Evolutionary conservation across 1,140 invertebrate species (phyloP).

Genomic region (Dendrolimus punctatus): DNA sequence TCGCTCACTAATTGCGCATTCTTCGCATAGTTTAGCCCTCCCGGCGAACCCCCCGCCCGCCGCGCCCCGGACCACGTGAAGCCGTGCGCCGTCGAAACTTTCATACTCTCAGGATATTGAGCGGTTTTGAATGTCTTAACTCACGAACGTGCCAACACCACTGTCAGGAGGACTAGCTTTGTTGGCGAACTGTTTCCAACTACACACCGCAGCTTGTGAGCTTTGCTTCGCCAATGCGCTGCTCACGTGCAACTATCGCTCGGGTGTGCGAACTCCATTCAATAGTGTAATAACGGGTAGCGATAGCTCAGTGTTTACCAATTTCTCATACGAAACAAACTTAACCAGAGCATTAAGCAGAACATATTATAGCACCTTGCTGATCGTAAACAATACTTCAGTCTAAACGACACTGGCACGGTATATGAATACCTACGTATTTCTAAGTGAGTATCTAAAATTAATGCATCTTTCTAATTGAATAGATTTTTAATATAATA

Average conservation of each 20-base stretch:
- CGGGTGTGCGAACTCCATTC: background rate
- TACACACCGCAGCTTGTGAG: conserved; percentile 31
- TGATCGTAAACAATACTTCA: too few species aligned
- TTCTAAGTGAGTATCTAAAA: too few species aligned
- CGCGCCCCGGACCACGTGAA: conserved; percentile 63
- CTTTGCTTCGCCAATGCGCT: conserved; percentile 9
- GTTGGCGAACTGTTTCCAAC: conserved; percentile 54
- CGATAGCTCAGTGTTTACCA: background rate
- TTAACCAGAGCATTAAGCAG: too few species aligned
- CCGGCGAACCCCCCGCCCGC: conserved; percentile 57
- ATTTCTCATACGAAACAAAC: too few species aligned
- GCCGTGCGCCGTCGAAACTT: conserved; percentile 67
- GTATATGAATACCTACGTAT: too few species aligned
- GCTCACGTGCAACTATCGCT: background rate
- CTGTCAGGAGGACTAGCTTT: conserved; percentile 39
- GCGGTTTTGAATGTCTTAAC: conserved; percentile 72
- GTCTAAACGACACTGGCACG: too few species aligned
- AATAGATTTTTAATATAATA: too few species aligned
- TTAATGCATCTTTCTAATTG: too few species aligned
- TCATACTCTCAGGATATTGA: conserved; percentile 69
- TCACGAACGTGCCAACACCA: conserved; percentile 58
- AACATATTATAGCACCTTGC: too few species aligned
- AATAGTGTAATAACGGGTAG: conserved; percentile 1
- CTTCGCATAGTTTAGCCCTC: conserved; percentile 89
- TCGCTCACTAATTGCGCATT: conserved; percentile 92